These are phyloP conservation scores for Oikopleura vanhoeffeni DNA, from an alignment of 23 tunicate species.

Conservation along the genomic window DNA sequence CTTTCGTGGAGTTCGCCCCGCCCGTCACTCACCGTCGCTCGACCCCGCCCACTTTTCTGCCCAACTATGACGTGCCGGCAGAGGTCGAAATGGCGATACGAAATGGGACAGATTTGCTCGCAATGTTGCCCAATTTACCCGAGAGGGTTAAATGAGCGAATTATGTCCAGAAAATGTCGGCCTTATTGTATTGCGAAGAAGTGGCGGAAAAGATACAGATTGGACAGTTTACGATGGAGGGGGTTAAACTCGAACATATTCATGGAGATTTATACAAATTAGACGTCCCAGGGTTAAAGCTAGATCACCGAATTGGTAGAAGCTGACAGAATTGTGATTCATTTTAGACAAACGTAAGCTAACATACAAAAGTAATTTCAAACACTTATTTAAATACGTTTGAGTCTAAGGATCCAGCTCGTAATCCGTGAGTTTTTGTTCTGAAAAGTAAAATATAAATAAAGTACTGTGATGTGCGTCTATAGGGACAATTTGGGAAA, in stretches of 20 bases:
- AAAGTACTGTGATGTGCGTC: no score
- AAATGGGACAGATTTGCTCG: neutral
- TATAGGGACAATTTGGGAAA: no score
- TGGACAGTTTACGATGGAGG: neutral
- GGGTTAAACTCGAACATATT: neutral
- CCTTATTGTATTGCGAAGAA: neutral
- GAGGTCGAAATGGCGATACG: neutral
- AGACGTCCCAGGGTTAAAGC: neutral
- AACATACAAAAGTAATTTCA: no score
- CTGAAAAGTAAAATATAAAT: no score
- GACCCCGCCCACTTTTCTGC: neutral
- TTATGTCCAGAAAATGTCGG: neutral
- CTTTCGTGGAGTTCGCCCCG: neutral
- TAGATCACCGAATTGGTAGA: neutral
- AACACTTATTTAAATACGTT: no score
- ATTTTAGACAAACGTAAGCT: no score
- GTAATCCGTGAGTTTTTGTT: no score
- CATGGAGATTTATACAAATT: neutral
- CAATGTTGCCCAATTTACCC: neutral
- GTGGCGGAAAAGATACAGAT: neutral
- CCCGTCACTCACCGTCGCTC: neutral
- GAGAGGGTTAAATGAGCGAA: neutral
- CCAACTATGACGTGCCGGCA: neutral
- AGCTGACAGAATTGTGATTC: no score
- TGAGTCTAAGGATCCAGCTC: no score